Evolutionary conservation across 2,888 invertebrate species (phyloP).

Genomic region (Philereme transversata): DNA sequence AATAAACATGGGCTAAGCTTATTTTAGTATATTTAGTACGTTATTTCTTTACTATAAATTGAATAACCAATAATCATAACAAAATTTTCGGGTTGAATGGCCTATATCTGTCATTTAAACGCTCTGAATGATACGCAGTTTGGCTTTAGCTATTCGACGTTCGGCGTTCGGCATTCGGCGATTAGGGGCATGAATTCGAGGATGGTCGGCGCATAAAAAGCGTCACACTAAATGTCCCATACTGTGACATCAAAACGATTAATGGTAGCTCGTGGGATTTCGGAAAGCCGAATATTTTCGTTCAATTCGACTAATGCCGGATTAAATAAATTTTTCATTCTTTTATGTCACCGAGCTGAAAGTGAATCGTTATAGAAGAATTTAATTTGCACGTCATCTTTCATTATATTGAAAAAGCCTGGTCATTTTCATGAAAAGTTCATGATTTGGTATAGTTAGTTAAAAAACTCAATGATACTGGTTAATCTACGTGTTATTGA

Average conservation of each 20-base stretch:
- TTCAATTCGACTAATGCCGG: conserved; percentile 71
- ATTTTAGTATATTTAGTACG: conserved; percentile 17
- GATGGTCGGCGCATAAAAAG: conserved; percentile 73
- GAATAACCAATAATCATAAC: conserved; percentile 17
- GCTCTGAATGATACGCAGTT: conserved; percentile 27
- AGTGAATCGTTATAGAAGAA: conserved; percentile 31
- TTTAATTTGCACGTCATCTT: conserved; percentile 23
- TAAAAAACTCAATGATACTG: no score
- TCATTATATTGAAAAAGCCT: not conserved
- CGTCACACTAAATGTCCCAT: conserved; percentile 83
- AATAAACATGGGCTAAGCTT: not conserved
- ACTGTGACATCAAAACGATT: conserved; percentile 82
- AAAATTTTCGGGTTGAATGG: conserved; percentile 15
- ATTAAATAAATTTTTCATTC: conserved; percentile 60
- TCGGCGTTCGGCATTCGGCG: conserved; percentile 66
- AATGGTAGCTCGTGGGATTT: conserved; percentile 72
- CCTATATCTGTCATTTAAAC: conserved; percentile 27
- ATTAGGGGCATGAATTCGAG: conserved; percentile 70
- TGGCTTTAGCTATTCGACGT: conserved; percentile 56
- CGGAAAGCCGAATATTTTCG: conserved; percentile 72
- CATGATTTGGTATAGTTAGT: no score
- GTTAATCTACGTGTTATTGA: not conserved
- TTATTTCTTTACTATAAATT: no score
- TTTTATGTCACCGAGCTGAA: conserved; percentile 47
- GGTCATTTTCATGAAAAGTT: no score